Percentiles rank a stretch among this genome's conserved stretches.
These are phyloP conservation scores for Synergus gifuensis DNA, from an alignment of 2,888 invertebrate genomes.

Conservation along the genomic window DNA sequence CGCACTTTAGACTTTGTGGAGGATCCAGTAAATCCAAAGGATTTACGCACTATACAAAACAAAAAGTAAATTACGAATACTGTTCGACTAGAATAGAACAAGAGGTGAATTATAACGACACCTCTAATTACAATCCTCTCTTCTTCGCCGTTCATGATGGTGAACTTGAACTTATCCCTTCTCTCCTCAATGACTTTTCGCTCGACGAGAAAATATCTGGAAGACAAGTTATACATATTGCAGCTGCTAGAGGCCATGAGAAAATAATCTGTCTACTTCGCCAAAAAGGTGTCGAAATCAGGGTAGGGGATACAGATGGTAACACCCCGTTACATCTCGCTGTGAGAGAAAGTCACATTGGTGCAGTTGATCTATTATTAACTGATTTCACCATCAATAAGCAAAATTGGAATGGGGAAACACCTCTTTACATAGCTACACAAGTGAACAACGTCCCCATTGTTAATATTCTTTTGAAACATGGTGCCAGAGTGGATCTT, in stretches of 20 bases:
- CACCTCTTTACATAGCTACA: not conserved
- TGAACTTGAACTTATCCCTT: not conserved
- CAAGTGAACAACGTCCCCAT: not conserved
- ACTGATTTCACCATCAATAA: not conserved
- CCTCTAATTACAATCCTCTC: not conserved
- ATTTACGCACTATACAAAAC: not conserved
- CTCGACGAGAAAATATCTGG: not conserved
- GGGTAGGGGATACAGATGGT: not conserved
- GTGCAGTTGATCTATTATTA: not conserved
- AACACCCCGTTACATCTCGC: not conserved
- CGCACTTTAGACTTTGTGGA: too few relatives aligned
- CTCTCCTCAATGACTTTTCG: not conserved
- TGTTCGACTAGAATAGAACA: not conserved
- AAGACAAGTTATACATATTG: not conserved
- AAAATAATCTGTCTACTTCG: not conserved
- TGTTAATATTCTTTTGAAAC: not conserved
- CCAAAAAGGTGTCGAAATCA: not conserved
- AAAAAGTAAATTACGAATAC: not conserved
- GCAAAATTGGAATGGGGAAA: not conserved
- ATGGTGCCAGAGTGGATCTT: not conserved
- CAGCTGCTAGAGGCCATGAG: not conserved
- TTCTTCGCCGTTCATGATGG: not conserved
- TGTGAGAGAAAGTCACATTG: not conserved
- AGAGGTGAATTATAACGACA: not conserved
- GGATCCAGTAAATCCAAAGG: too few relatives aligned